These are phyloP conservation scores for Erythrocebus patas DNA, from an alignment of 2,113 vertebrate species.

Conservation along the genomic window DNA sequence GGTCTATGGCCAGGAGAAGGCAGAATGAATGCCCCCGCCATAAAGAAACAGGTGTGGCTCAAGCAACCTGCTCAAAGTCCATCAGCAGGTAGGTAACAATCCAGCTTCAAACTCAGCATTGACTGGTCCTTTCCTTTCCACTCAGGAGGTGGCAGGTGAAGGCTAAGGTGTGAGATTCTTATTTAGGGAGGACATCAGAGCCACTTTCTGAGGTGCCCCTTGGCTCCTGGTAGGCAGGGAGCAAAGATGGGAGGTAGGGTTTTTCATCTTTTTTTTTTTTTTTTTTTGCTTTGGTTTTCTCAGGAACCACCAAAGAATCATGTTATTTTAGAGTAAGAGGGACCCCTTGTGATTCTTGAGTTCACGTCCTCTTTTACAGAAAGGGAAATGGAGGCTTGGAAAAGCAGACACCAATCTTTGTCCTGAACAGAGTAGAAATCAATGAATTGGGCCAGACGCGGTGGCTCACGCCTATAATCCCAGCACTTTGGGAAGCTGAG, in stretches of 20 bases:
- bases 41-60: not conserved
- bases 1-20: not conserved
- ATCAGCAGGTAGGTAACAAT: not conserved
- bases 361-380: not conserved
- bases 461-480: no score
- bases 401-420: not conserved
- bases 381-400: not conserved
- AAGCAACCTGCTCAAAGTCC: not conserved
- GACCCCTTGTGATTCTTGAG: not conserved
- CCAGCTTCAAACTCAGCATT: not conserved
- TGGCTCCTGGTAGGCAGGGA: not conserved
- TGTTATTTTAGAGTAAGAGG: not conserved
- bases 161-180: not conserved
- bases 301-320: not conserved
- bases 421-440: not conserved
- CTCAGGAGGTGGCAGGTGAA: not conserved
- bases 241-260: not conserved
- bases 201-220: not conserved
- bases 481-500: no score
- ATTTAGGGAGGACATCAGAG: not conserved
- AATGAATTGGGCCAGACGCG: not conserved
- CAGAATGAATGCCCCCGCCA: no score
- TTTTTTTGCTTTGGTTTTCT: not conserved
- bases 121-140: not conserved
- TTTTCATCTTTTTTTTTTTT: not conserved